A percentile compares a stretch with the other conserved stretches of the same genome.
phyloP scores from a whole-genome alignment of 2,113 vertebrate species.

The Etia nguti region DNA sequence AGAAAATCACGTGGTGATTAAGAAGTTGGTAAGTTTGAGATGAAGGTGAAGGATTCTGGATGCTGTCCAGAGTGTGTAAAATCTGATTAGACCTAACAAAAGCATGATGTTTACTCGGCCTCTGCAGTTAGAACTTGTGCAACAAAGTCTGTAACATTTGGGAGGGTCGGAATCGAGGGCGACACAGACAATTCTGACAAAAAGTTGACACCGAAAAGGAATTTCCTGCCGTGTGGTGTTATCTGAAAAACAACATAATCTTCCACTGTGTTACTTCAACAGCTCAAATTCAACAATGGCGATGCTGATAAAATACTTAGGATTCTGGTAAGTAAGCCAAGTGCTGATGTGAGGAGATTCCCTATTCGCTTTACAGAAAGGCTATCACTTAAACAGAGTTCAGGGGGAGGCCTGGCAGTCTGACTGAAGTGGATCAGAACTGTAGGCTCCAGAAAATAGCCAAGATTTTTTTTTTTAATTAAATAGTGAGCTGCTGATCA shows the following conservation, averaged over 20 bases:
- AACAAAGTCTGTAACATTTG: not conserved
- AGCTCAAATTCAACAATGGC: slow-evolving; percentile 54
- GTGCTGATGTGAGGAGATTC: slow-evolving; percentile 50
- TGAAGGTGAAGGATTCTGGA: not conserved
- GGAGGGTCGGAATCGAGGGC: not conserved
- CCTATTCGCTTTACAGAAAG: not conserved
- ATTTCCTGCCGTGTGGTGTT: slow-evolving; percentile 74
- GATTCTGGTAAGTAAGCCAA: slow-evolving; percentile 30
- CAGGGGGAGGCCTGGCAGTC: not conserved
- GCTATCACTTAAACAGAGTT: not conserved
- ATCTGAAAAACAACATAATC: slow-evolving; percentile 70
- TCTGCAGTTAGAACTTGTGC: not conserved
- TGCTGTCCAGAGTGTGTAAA: not conserved
- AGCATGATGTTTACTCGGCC: not conserved
- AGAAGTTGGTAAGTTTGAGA: not conserved
- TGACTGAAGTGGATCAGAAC: not conserved
- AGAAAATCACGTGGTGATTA: not conserved
- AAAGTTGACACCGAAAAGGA: slow-evolving; percentile 53
- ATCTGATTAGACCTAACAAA: not conserved
- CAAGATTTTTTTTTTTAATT: slow-evolving; percentile 17
- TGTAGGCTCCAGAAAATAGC: not conserved
- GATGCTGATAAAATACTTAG: slow-evolving; percentile 63
- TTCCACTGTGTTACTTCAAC: slow-evolving; percentile 50
- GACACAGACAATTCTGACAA: slow-evolving; percentile 10
- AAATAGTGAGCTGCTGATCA: not conserved